Conservation (phyloP, 2,797 vertebrate genomes). For the Pangasius macronema region DNA sequence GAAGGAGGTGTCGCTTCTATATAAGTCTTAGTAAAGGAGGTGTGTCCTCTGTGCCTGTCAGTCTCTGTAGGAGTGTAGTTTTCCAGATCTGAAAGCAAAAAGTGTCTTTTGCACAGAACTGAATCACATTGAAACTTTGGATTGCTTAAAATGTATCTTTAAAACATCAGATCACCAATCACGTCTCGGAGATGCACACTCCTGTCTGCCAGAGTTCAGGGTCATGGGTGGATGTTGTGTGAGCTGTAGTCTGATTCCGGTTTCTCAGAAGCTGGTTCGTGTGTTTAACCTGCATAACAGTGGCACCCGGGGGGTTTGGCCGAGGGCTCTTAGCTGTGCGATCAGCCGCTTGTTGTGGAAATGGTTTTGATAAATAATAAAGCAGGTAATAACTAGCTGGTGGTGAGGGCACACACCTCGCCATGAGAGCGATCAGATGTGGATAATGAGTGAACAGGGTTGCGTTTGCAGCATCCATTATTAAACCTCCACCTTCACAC, state of each 20-base stretch:
- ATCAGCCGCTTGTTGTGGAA: constrained; percentile 77
- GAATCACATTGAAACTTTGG: not conserved
- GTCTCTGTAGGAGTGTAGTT: not conserved
- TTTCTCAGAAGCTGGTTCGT: not conserved
- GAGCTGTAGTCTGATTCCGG: not conserved
- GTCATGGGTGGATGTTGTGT: constrained; percentile 1
- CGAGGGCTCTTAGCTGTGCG: constrained; percentile 74
- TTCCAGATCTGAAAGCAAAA: no score
- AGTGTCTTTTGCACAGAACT: not conserved
- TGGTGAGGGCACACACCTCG: constrained; percentile 77
- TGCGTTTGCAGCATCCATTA: constrained; percentile 48
- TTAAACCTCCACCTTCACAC: constrained; percentile 31
- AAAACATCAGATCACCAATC: not conserved
- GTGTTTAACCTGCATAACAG: constrained; percentile 63
- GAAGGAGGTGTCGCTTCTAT: not conserved
- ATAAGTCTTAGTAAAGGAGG: not conserved
- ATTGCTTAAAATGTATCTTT: not conserved
- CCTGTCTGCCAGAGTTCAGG: not conserved
- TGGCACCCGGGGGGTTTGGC: constrained; percentile 48
- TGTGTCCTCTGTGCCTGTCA: not conserved
- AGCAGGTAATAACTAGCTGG: constrained; percentile 84
- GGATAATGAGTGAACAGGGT: constrained; percentile 48
- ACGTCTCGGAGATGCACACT: not conserved
- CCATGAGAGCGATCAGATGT: constrained; percentile 54
- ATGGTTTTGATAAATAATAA: constrained; percentile 90